Evolutionary conservation across 2,797 vertebrate species (phyloP), one percentile per base, ranked within the genome.

Genomic region (Ceryle rudis): DNA sequence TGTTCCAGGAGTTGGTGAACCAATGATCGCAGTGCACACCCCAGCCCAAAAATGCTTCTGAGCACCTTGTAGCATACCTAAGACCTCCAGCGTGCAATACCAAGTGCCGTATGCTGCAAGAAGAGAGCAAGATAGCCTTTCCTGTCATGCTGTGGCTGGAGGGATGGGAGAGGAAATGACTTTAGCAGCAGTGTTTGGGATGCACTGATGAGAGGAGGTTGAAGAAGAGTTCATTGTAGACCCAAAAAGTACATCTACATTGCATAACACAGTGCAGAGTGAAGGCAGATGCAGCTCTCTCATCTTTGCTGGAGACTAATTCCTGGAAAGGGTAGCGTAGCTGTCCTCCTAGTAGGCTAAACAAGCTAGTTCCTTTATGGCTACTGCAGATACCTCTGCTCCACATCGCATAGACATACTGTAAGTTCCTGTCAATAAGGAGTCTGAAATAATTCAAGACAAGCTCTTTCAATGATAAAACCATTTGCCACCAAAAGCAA

Each of bases 201-300:
- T 58, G 61, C 33, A n/a, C 31, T 81, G 47, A 22, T 42, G 64
- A 70, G 44, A 23, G 9, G 11, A 29, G 5, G 20, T 29, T 47
- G 74, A 66, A 37, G 78, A 42, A 88, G 72, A 81, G 16, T 16
- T 81, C 41, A 10, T 52, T 21, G 14, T 6, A 64, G 61, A 39
- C 49, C 31, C 54, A 39, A 91, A 78, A 60, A 64, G 17, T 51
- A 5, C 2, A 2, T 87, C 52, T 57, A 49, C 25, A 6, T 78
- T 72, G 54, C 1, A 1, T 35, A 57, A 16, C 10, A 0, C 31
- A 47, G 37, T 2, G 1, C 42, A 52, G 12, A 2, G 4, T 28
- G 61, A 51, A 65, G 79, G 35, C 57, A 61, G 49, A 58, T 14
- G 0, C 65, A n/a, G 75, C 54, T 57, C 57, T 60, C 74, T 42